Base-by-base conservation (phyloP, 1,140 invertebrate species). In the Leptinotarsa texana region DNA sequence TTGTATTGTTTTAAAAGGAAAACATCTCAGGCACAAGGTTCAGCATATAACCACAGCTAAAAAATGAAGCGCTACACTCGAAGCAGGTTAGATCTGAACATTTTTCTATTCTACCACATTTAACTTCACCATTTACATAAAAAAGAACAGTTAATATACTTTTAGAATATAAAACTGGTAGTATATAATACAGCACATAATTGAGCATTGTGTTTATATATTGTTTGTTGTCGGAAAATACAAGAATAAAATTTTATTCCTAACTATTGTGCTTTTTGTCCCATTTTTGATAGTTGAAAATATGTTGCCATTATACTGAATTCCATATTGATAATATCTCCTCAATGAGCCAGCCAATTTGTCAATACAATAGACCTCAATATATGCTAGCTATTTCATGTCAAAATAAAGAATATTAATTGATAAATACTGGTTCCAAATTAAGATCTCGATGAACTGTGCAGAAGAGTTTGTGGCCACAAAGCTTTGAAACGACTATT, bases 1-100 rank as follows among this genome's bases (percentile, higher is more conserved):
- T 42, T 11, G 33, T 42, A 42, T 11, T 42, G 11, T 42, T 42
- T 42, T 42, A 42, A 42, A 42, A 11, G 33, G 8, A 57, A 15
- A 57, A 57, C 51, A 18, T 57, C 15, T 57, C 8, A 57, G 51
- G 51, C n/a, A 57, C 51, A 57, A 15, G 51, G 15, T 57, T 57
- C 51, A 57, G 51, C n/a, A 57, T n/a, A 8, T 57, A 57, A 57
- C 15, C 76, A 80, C 73, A 80, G 74, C 70, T 75, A 80, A 74
- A 71, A 80, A 78, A 75, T 69, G 33, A 79, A 78, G 74, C 74
- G 74, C 75, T 79, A 78, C 76, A 72, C 69, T 48, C 75, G 24
- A 78, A 78, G 74, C 77, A 77, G 57, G 74, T 70, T 77, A 75
- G 72, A 73, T 73, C 65, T 47, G 69, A 71, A 51, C 57, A 71